Evolutionary conservation across 2,888 invertebrate genomes (phyloP).

Genomic region (Geotrupes spiniger): DNA sequence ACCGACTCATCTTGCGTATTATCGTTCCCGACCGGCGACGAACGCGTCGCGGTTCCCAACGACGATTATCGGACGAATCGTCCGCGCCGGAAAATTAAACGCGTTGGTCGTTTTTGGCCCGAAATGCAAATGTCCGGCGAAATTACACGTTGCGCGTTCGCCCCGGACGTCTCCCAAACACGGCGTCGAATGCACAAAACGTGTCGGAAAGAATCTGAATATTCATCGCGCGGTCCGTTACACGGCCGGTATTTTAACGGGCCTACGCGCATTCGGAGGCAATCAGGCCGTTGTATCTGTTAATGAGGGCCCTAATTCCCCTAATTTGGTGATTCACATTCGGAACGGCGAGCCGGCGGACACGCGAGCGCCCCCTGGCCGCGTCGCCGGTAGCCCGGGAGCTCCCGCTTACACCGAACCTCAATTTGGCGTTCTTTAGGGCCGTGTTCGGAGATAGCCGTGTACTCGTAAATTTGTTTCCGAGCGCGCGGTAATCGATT

Average conservation of each 20-base stretch:
- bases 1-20: constrained; percentile 44
- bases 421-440: background rate
- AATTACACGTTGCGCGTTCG: too few relatives aligned
- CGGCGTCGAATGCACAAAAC: constrained; percentile 34
- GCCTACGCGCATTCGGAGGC: constrained; percentile 31
- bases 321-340: constrained; percentile 48
- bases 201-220: constrained; percentile 34
- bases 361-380: constrained; percentile 4
- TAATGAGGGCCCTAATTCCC: constrained; percentile 49
- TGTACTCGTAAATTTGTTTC: constrained; percentile 21
- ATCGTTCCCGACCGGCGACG: constrained; percentile 24
- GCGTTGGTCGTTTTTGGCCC: too few relatives aligned
- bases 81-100: too few relatives aligned
- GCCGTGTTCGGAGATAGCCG: constrained; percentile 13
- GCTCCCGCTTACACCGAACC: constrained; percentile 3
- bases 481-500: constrained; percentile 22
- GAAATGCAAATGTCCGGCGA: too few relatives aligned
- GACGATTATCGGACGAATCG: too few relatives aligned
- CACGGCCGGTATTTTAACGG: constrained; percentile 28
- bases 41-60: constrained; percentile 37
- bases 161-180: too few relatives aligned
- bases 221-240: constrained; percentile 32
- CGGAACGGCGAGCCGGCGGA: constrained; percentile 15
- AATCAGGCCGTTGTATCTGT: constrained; percentile 45
- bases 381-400: constrained; percentile 1